Evolutionary conservation across 1,140 invertebrate species (phyloP).

Genomic region (Atta texana): DNA sequence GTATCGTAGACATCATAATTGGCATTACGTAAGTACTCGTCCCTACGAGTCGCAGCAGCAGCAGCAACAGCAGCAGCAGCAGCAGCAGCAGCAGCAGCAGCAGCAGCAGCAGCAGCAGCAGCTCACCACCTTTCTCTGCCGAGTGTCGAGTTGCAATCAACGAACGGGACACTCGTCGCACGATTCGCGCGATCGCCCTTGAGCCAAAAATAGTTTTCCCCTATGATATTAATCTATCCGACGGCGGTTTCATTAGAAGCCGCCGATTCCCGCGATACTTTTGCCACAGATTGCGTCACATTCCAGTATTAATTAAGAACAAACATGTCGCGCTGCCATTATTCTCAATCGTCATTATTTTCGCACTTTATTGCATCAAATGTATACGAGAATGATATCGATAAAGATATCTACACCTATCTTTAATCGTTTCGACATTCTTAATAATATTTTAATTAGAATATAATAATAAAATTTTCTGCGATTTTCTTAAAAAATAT

Average conservation of each 20-base stretch:
- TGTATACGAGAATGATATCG: neutral
- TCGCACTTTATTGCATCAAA: neutral
- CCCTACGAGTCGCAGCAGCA: slow-evolving; percentile 56
- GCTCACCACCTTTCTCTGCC: slow-evolving; percentile 81
- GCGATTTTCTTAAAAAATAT: neutral
- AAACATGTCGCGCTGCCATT: neutral
- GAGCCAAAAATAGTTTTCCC: slow-evolving; percentile 54
- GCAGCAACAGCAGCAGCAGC: slow-evolving; percentile 65
- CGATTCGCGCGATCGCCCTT: slow-evolving; percentile 59
- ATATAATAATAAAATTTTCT: neutral
- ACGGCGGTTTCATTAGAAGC: slow-evolving; percentile 39
- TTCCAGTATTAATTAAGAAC: slow-evolving; percentile 45
- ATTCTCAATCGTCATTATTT: neutral
- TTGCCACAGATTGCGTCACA: slow-evolving; percentile 28
- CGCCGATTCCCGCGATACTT: slow-evolving; percentile 21
- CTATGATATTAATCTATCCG: slow-evolving; percentile 47
- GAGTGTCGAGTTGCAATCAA: slow-evolving; percentile 44
- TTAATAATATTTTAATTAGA: neutral
- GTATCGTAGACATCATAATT: slow-evolving; percentile 68
- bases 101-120: slow-evolving; percentile 51
- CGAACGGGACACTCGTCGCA: slow-evolving; percentile 52
- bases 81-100: slow-evolving; percentile 59
- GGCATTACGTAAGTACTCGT: slow-evolving; percentile 79
- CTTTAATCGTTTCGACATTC: neutral
- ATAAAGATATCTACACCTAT: neutral